These are phyloP conservation scores for Platyscapa corneri DNA, from an alignment of 1,140 invertebrate species.

Conservation along the genomic window DNA sequence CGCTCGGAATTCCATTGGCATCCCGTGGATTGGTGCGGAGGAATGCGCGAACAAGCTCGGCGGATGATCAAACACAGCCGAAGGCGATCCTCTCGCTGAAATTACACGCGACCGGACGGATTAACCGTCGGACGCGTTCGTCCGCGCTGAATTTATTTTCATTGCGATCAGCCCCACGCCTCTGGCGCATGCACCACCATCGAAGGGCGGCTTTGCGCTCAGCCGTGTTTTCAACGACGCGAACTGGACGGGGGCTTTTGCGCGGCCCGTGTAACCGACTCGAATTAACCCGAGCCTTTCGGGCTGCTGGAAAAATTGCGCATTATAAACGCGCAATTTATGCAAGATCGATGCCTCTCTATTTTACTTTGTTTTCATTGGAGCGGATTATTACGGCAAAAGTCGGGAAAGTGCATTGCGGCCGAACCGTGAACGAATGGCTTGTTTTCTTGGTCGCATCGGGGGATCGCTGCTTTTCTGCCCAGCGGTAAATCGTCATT, in stretches of 20 bases:
- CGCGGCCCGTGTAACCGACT: too few species aligned
- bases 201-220: not conserved
- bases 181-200: not conserved
- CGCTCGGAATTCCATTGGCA: too few species aligned
- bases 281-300: not conserved
- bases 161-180: slow-evolving; percentile 36
- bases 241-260: not conserved
- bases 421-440: not conserved
- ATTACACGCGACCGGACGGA: slow-evolving; percentile 23
- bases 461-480: not conserved
- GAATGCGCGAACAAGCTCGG: not conserved
- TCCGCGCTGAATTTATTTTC: slow-evolving; percentile 48
- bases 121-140: not conserved
- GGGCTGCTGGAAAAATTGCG: not conserved
- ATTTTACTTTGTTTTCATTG: not conserved
- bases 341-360: not conserved
- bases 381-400: not conserved
- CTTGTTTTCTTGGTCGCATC: not conserved
- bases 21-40: too few species aligned
- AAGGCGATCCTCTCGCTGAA: slow-evolving; percentile 25
- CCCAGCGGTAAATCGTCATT: not conserved
- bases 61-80: too few species aligned
- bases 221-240: too few species aligned
- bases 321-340: slow-evolving; percentile 4
- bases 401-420: not conserved